Evolutionary conservation across 2,113 vertebrate genomes (phyloP).

Genomic region (Myotis brandtii): DNA sequence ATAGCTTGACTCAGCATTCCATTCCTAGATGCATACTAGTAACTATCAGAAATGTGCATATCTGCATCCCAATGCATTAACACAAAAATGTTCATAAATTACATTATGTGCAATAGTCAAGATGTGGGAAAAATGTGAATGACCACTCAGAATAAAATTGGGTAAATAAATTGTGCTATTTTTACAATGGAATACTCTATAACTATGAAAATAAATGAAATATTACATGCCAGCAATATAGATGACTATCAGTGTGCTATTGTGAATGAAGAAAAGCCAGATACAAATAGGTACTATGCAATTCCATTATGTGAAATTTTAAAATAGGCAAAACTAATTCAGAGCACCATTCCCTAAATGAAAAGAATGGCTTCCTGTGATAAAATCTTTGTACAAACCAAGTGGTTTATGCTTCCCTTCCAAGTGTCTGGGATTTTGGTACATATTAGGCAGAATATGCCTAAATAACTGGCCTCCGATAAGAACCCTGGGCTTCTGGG

Average conservation of each 20-base stretch:
- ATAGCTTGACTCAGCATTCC: neutral
- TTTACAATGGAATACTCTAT: neutral
- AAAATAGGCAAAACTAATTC: neutral
- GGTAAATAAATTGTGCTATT: neutral
- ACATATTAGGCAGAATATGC: neutral
- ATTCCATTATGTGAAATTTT: neutral
- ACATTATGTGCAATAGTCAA: neutral
- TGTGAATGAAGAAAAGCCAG: neutral
- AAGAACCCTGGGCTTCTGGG: neutral
- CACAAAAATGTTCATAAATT: neutral
- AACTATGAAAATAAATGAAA: slow-evolving; percentile 15
- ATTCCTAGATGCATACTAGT: too few relatives aligned
- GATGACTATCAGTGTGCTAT: neutral
- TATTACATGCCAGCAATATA: neutral
- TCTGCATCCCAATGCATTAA: neutral
- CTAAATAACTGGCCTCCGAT: neutral
- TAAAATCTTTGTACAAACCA: neutral
- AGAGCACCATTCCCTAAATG: neutral
- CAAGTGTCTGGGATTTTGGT: neutral
- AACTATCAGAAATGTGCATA: neutral
- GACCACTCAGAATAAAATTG: neutral
- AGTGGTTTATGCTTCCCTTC: neutral
- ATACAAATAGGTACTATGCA: neutral
- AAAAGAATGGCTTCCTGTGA: neutral
- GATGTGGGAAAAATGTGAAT: neutral